phyloP scores from a whole-genome alignment of 2,113 vertebrate species.

The Proterorhinus semilunaris region DNA sequence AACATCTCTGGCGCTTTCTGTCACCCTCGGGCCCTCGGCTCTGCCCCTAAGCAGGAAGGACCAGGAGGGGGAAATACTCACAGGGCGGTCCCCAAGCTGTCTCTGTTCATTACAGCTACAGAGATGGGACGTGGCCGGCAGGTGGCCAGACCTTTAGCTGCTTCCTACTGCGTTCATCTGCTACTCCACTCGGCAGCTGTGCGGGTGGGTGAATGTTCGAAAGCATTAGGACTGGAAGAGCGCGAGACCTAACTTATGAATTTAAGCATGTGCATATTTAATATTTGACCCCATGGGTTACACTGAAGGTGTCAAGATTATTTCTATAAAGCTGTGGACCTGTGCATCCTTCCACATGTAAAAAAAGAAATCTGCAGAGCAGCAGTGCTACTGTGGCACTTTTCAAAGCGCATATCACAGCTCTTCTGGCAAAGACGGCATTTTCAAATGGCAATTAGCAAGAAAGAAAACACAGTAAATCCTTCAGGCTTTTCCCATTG shows the following conservation, averaged over 20 bases:
- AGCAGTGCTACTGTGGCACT: slow-evolving; percentile 46
- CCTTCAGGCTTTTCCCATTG: neutral
- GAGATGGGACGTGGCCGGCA: slow-evolving; percentile 86
- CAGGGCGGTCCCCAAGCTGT: slow-evolving; percentile 92
- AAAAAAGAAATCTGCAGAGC: slow-evolving; percentile 15
- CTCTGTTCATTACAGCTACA: slow-evolving; percentile 93
- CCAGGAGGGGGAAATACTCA: slow-evolving; percentile 70
- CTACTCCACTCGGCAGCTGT: slow-evolving; percentile 56
- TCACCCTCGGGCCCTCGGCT: slow-evolving; percentile 82
- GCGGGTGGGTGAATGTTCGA: slow-evolving; percentile 31
- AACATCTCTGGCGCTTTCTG: slow-evolving; percentile 88
- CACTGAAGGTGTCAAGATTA: slow-evolving; percentile 33
- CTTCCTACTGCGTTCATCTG: slow-evolving; percentile 87
- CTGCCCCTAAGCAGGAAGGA: slow-evolving; percentile 78
- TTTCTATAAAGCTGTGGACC: slow-evolving; percentile 21
- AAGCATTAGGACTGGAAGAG: slow-evolving; percentile 13
- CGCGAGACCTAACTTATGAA: slow-evolving; percentile 37
- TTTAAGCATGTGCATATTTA: slow-evolving; percentile 41
- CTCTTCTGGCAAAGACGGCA: slow-evolving; percentile 34
- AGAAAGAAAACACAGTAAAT: slow-evolving; percentile 51
- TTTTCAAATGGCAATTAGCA: slow-evolving; percentile 59
- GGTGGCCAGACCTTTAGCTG: slow-evolving; percentile 86
- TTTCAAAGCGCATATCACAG: slow-evolving; percentile 43
- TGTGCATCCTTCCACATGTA: slow-evolving; percentile 45
- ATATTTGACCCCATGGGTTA: slow-evolving; percentile 44